These are phyloP conservation scores for Nomada ruficornis DNA, from an alignment of 2,888 invertebrate species.

Conservation along the genomic window DNA sequence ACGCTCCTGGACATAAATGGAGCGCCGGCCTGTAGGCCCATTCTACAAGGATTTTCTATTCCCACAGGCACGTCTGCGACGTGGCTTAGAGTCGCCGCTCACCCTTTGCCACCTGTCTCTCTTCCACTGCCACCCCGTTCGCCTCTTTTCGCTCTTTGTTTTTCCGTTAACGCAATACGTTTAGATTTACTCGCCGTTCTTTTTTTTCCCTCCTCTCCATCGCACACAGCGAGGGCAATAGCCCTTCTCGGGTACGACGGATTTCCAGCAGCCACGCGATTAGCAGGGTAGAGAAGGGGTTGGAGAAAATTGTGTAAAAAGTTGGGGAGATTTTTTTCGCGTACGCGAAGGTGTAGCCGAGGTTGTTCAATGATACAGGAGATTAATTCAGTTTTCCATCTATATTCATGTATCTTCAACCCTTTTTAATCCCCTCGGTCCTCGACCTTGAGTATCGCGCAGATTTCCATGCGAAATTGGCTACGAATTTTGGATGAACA, in stretches of 20 bases:
- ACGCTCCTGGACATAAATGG: constrained; percentile 71
- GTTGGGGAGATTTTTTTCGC: neutral
- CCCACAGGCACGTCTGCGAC: constrained; percentile 76
- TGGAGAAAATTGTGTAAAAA: neutral
- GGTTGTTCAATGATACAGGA: constrained; percentile 15
- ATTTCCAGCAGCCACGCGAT: constrained; percentile 4
- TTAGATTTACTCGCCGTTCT: constrained; percentile 69
- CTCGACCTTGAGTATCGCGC: constrained; percentile 8
- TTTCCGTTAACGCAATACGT: constrained; percentile 66
- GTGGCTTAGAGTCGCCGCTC: constrained; percentile 63
- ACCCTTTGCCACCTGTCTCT: constrained; percentile 26
- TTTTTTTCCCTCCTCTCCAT: neutral
- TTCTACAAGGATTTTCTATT: constrained; percentile 75
- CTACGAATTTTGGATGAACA: neutral
- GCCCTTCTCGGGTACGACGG: constrained; percentile 5
- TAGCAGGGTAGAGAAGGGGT: neutral
- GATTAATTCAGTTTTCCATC: constrained; percentile 33
- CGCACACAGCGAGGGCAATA: constrained; percentile 2
- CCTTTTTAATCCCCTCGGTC: neutral
- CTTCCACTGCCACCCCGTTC: constrained; percentile 15
- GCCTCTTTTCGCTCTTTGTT: constrained; percentile 24
- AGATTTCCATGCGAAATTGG: constrained; percentile 2
- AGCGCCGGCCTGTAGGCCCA: constrained; percentile 65
- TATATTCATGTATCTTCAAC: constrained; percentile 21
- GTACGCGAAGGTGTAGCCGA: neutral